Conservation (phyloP, 2,113 vertebrate species). For the Baryphthengus martii region DNA sequence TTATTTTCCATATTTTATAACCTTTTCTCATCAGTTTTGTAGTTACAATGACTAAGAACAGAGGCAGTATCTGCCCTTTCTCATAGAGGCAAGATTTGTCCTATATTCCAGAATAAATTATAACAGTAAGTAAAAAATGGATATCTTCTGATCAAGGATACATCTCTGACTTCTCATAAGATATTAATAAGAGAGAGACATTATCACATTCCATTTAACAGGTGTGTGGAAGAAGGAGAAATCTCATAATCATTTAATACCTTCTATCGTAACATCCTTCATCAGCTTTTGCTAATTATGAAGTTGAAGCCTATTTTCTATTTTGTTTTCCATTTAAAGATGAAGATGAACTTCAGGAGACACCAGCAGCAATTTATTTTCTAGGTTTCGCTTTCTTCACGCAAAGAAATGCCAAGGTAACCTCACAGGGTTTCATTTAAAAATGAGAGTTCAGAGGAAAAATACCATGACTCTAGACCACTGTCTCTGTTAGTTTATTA, state of each 20-base stretch:
- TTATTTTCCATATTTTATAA: background rate
- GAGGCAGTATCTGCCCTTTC: background rate
- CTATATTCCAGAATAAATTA: background rate
- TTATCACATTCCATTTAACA: conserved; percentile 38
- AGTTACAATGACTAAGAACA: background rate
- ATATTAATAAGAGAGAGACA: conserved; percentile 12
- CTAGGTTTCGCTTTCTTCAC: background rate
- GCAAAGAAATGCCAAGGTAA: background rate
- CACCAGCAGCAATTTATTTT: background rate
- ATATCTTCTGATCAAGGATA: background rate
- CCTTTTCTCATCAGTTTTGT: background rate
- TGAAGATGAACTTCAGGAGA: background rate
- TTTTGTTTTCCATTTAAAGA: background rate
- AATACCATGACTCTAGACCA: background rate
- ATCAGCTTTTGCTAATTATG: background rate
- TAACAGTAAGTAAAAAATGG: background rate
- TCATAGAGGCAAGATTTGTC: background rate
- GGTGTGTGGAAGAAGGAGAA: conserved; percentile 3
- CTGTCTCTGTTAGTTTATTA: conserved; percentile 51
- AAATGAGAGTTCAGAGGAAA: conserved; percentile 24
- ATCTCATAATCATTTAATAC: conserved; percentile 27
- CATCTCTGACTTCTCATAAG: background rate
- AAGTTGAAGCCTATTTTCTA: background rate
- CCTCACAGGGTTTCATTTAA: conserved; percentile 14
- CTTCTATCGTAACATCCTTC: background rate